Conservation (phyloP, 2,888 invertebrate genomes). For the Leucophora obtusa region DNA sequence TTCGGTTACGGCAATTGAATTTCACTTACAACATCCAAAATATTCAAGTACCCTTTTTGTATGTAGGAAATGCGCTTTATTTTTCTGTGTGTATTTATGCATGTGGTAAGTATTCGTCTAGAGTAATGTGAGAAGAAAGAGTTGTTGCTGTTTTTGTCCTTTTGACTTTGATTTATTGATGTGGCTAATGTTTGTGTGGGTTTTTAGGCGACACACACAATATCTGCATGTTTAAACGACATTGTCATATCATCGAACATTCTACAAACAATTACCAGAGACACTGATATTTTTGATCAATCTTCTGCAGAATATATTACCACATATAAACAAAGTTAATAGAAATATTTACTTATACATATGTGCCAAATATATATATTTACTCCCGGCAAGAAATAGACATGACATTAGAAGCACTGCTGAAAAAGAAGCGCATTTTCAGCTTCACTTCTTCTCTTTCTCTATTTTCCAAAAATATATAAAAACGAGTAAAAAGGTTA, state of each 20-base stretch:
- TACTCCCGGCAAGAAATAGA: too few species aligned
- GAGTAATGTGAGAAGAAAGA: slow-evolving; percentile 26
- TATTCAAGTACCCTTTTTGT: too few species aligned
- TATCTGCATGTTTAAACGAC: slow-evolving; percentile 46
- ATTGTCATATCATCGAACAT: slow-evolving; percentile 41
- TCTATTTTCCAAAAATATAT: too few species aligned
- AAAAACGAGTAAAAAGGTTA: too few species aligned
- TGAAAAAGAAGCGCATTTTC: too few species aligned
- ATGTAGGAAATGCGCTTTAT: too few species aligned
- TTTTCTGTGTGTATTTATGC: slow-evolving; percentile 19
- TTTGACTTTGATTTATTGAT: slow-evolving; percentile 63
- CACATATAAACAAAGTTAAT: slow-evolving; percentile 26
- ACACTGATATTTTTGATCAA: slow-evolving; percentile 51
- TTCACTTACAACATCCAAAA: too few species aligned
- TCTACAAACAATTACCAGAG: slow-evolving; percentile 37
- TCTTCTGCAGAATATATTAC: background rate
- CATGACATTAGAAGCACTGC: too few species aligned
- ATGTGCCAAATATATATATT: too few species aligned
- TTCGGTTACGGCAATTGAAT: too few species aligned
- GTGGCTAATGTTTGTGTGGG: slow-evolving; percentile 58
- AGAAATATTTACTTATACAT: slow-evolving; percentile 32
- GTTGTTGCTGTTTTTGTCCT: slow-evolving; percentile 49
- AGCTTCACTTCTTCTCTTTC: too few species aligned
- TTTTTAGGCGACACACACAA: slow-evolving; percentile 55
- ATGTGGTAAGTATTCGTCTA: slow-evolving; percentile 27